Evolutionary conservation across 2,797 vertebrate species (phyloP), one percentile per base, ranked within the genome.

Genomic region (Nannoperca australis): DNA sequence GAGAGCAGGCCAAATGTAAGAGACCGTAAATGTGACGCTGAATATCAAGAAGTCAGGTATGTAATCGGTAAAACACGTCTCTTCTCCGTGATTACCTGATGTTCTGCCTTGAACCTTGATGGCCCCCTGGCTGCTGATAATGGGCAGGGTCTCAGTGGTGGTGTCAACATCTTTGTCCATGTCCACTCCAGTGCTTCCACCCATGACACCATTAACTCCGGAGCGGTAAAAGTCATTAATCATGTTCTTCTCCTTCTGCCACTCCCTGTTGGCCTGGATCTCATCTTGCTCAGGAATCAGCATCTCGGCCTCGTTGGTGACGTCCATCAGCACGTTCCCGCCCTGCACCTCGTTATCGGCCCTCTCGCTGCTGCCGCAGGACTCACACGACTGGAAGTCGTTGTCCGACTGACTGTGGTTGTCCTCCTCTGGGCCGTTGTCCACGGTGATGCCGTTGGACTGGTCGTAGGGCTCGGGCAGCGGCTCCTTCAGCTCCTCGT

Each of bases 401-500:
- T 95, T 93, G 70, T 98, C 97, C 0, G 97, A 97, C 51, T 97
- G 96, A 89, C 94, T 97, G 81, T 91, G 96, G 61, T 95, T 96
- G 86, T 98, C 96, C 54, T 98, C 98, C 82, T 97, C 95, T 0
- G 83, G 93, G 70, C 95, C 86, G 49, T 96, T 93, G 22, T 94
- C 88, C 34, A 90, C 90, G 0, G 85, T 51, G 74, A 94, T 36
- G 50, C 83, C 18, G 51, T 87, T 93, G 58, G 93, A 94, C 50
- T 94, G 93, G 86, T 97, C 97, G 36, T 96, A 96, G 3, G 93
- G 90, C 82, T 99, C 97, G 5, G 95, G 88, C 79, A 97, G 64
- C 0, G 91, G 91, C 84, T 99, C 98, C 86, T 99, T 99, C 76
- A 99, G 92, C 85, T 99, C 98, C 87, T 99, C 98, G 34, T 99